Conservation (phyloP, 2,113 vertebrate species). For the Gnathonemus echidnorhynchus region DNA sequence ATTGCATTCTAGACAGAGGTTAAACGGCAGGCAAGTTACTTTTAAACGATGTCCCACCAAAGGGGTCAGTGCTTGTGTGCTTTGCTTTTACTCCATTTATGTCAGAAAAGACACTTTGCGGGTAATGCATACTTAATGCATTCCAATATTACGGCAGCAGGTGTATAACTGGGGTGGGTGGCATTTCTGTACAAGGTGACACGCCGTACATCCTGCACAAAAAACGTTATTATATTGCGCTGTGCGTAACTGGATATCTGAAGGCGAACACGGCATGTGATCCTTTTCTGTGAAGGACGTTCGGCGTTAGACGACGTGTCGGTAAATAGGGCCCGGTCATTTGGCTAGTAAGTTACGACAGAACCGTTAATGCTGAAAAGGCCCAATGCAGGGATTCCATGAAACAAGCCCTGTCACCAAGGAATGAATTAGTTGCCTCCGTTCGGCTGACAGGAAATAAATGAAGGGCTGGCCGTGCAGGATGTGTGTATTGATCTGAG, state of each 20-base stretch:
- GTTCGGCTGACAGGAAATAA: conserved; percentile 19
- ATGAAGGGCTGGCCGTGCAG: conserved; percentile 22
- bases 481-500: conserved; percentile 25
- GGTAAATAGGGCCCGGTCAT: not conserved
- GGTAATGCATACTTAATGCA: not conserved
- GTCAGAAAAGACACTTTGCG: not conserved
- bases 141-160: not conserved
- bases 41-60: not conserved
- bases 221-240: not conserved
- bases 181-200: not conserved
- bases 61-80: not conserved
- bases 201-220: not conserved
- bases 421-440: not conserved
- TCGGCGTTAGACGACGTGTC: too few species aligned
- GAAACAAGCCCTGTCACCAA: not conserved
- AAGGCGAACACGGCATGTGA: not conserved
- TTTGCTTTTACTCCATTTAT: not conserved
- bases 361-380: not conserved
- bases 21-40: not conserved
- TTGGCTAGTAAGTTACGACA: not conserved
- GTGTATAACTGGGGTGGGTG: not conserved
- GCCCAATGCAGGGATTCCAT: conserved; percentile 20
- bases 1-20: conserved; percentile 20
- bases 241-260: not conserved
- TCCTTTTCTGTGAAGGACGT: not conserved